Base-by-base conservation (phyloP, 2,113 vertebrate species). In the Labeo catla region DNA sequence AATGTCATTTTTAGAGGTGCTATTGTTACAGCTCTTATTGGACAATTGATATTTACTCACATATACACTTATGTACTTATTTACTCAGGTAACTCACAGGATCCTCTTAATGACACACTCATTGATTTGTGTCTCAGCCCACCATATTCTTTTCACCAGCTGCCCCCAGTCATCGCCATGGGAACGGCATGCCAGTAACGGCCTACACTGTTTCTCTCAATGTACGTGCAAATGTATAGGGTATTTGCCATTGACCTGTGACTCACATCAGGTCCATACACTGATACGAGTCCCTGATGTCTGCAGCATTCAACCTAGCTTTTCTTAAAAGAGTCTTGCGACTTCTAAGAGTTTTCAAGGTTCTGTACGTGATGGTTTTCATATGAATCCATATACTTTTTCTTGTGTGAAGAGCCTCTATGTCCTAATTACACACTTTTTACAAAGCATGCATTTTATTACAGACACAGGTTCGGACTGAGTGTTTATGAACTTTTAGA, bases 81-180 rank as follows among this genome's bases (percentile, higher is more conserved):
- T 82, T 39, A 68, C 61, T 68, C 63, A 0, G 16, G 45, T 68
- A 66, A 49, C 45, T 47, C 28, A 12, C 39, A 50, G 52, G 34
- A 82, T 70, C 81, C 47, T 70, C n/a, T 47, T 66, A 52, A 82
- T 82, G 49, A 21, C 63, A 66, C 47, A 7, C 4, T 70, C 61
- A 70, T 82, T 82, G 81, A 70, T 70, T 10, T 36, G 23, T 9
- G 1, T 45, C 23, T 70, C 81, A 39, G 16, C 34, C 63, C 16
- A 49, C 81, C 65, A 4, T 39, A 68, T 82, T 66, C 23, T 82
- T 82, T 82, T 68, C 23, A 70, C 23, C 61, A 39, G 63, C 47
- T 39, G 45, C 23, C 65, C 28, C 47, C 16, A 50, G 63, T 49
- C 23, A 70, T 82, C 81, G 10, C 47, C 65, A 82, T 82, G 81